Conservation (phyloP, 2,888 invertebrate genomes). For the Drosophila borborema region DNA sequence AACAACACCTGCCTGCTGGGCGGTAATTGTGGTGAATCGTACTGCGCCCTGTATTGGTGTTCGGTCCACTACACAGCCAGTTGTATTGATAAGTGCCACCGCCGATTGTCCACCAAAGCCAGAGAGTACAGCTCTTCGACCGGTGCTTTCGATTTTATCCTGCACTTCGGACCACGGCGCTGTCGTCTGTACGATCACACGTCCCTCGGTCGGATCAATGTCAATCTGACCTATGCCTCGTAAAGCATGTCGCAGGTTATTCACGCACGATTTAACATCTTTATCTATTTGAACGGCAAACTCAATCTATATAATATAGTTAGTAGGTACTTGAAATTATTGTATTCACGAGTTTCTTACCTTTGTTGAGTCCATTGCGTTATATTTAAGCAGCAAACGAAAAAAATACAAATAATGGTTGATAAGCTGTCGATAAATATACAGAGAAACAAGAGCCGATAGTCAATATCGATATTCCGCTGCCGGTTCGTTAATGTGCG, state of each 20-base stretch:
- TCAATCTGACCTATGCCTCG: conserved; percentile 82
- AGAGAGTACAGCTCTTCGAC: conserved; percentile 90
- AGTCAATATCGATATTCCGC: background rate
- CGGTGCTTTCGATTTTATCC: conserved; percentile 87
- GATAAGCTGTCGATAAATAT: conserved; percentile 7
- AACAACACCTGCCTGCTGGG: conserved; percentile 86
- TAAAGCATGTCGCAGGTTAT: conserved; percentile 83
- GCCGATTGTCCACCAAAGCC: conserved; percentile 92
- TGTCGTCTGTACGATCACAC: conserved; percentile 82
- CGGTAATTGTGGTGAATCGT: conserved; percentile 87
- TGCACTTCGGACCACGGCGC: conserved; percentile 85
- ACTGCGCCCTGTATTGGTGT: conserved; percentile 90
- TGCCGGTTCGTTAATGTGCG: background rate
- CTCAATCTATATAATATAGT: conserved; percentile 86
- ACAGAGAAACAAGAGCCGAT: background rate
- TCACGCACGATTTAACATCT: conserved; percentile 83
- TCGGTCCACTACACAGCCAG: conserved; percentile 73
- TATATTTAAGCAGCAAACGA: background rate
- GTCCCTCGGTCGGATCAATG: conserved; percentile 77
- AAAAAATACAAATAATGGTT: conserved; percentile 1
- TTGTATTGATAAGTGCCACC: conserved; percentile 90
- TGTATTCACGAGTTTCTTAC: conserved; percentile 39
- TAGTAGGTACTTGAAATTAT: background rate
- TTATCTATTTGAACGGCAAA: conserved; percentile 88
- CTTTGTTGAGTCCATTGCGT: conserved; percentile 77